These are phyloP conservation scores for Steinernema carpocapsae DNA, from an alignment of 2,888 invertebrate genomes.

Conservation along the genomic window DNA sequence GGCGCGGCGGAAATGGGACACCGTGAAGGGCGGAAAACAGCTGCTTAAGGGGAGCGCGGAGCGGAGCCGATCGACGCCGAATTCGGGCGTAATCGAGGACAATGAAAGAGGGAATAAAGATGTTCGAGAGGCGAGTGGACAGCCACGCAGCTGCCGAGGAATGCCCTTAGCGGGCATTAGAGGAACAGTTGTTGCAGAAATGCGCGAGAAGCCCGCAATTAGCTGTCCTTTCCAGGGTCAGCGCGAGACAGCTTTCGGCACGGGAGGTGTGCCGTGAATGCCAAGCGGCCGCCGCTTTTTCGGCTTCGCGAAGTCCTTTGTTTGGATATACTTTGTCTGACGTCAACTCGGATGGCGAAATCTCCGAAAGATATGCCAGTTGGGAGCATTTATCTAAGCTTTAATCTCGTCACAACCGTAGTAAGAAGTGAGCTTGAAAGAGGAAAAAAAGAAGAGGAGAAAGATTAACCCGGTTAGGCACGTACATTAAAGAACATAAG, in stretches of 20 bases:
- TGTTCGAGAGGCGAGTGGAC: background rate
- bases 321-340: background rate
- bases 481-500: too few species aligned
- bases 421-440: too few species aligned
- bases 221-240: too few species aligned
- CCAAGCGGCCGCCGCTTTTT: too few species aligned
- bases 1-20: constrained; percentile 19
- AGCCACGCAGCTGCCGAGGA: constrained; percentile 17
- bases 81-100: constrained; percentile 24
- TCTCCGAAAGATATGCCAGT: background rate
- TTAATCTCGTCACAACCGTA: too few species aligned
- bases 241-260: too few species aligned
- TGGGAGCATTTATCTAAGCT: background rate
- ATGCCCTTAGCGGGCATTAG: constrained; percentile 15
- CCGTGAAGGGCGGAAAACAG: constrained; percentile 29
- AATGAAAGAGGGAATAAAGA: background rate
- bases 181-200: background rate
- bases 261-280: too few species aligned
- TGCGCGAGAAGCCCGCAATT: background rate
- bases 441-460: background rate
- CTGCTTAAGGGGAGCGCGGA: constrained; percentile 22
- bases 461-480: background rate
- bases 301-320: too few species aligned
- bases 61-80: constrained; percentile 1
- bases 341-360: background rate